Evolutionary conservation across 2,113 vertebrate species (phyloP), one percentile per base, ranked within the genome.

Genomic region (Meriones unguiculatus): DNA sequence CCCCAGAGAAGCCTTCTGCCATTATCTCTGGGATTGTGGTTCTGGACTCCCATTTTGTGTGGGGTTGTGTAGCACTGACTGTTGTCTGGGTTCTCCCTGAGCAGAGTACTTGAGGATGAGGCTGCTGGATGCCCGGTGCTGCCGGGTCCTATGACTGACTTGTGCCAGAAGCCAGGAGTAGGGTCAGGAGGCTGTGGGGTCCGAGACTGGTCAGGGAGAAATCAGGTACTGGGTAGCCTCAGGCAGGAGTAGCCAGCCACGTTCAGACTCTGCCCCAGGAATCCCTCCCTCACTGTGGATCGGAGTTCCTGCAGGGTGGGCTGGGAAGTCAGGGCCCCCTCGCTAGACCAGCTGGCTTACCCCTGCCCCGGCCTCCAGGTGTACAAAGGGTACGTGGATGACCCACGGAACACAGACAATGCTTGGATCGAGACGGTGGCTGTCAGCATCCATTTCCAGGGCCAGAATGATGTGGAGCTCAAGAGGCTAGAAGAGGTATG

Each of bases 321-420:
- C 13, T 0, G 9, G 17, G 35, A 17, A 17, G 6, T 22, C 38
- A 5, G 69, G 10, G 13, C 6, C 5, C 14, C 0, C 0, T 15
- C 12, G 9, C 32, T 0, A 0, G 20, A 17, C 35, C 0, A 0
- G n/a, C 25, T 64, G 0, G 22, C 41, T 64, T 25, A 59, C 4
- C 24, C 1, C 1, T 22, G 91, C 22, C 10, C 62, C 69, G 41
- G 38, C 82, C 54, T 22, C 62, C 92, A 99, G 99, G 98, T 99
- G 32, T 99, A 98, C 97, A 98, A 97, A 90, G 99, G 99, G 8
- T 99, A 99, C 30, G 95, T 99, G 0, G 99, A 99, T 0, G 99
- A 99, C 97, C 98, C 98, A 17, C 99, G 99, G 91, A 99, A 99
- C 98, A 99, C 99, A 0, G 99, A 99, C 86, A 99, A 99, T 0